Evolutionary conservation across 2,888 invertebrate genomes (phyloP), one percentile per base, ranked within the genome.

Genomic region (Drosophila sordidapex): DNA sequence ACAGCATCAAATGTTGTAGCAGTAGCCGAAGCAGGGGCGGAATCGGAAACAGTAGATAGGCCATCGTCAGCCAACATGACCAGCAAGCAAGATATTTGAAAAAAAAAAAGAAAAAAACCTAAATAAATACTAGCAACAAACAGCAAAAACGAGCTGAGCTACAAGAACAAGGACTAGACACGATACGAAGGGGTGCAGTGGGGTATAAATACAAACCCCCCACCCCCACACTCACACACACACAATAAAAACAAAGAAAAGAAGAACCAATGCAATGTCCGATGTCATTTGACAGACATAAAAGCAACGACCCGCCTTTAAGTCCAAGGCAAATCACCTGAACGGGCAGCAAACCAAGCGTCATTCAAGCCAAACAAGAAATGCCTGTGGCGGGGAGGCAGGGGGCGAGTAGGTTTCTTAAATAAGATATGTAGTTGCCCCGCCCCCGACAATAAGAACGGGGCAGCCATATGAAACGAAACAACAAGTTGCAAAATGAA

Each of bases 231-330:
- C 7, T 21, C 13, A 8, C 21, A 21, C 25, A 15, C 38, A 25
- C 2, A 15, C 15, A 25, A 46, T 15, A 25, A 13, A 46, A 46
- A 8, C 21, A 15, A 46, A 25, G 8, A 8, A 15, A 15, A 38
- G 4, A 18, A 60, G 52, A 51, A 29, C n/a, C 65, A 66, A 58
- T 64, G 71, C 60, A 71, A 63, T 58, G 65, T 43, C 54, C 57
- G 38, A 71, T 76, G 66, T 70, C 76, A 65, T 62, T 70, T 81
- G 46, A 46, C 15, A 25, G 79, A 81, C 67, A 54, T 82, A 81
- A 79, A 78, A 54, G 65, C 72, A 65, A 35, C 63, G 43, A 52
- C 25, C 53, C 59, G 49, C 36, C 64, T 54, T n/a, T 51, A 61
- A 56, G 65, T 58, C 58, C 35, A 21, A 15, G 33, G 38, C n/a